A percentile compares a stretch with the other conserved stretches of the same genome.
These are phyloP conservation scores for Spisula solida DNA, from an alignment of 2,888 invertebrate species.

Conservation along the genomic window DNA sequence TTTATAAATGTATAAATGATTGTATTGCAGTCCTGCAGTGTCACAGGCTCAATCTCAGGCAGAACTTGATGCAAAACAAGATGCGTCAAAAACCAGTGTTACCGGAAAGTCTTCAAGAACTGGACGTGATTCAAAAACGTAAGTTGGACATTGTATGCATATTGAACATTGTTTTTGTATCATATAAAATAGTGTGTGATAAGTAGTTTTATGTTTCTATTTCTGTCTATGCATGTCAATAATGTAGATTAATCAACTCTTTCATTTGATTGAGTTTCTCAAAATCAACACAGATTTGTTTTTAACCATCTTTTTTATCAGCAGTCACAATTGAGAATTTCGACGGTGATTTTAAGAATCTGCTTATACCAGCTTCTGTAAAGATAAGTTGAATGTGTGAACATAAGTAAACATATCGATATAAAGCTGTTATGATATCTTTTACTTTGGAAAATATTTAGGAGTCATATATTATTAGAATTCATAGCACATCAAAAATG, in stretches of 20 bases:
- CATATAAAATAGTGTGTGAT: neutral
- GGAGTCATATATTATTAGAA: too few species aligned
- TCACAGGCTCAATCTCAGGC: conserved; percentile 70
- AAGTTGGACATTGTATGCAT: conserved; percentile 61
- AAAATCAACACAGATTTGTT: too few species aligned
- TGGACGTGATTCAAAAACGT: conserved; percentile 83
- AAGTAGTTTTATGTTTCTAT: neutral
- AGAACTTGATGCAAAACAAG: conserved; percentile 79
- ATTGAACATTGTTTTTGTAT: neutral
- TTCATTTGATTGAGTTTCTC: too few species aligned
- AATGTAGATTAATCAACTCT: neutral
- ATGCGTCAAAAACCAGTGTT: conserved; percentile 80
- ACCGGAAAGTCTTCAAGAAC: conserved; percentile 82
- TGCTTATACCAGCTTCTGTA: too few species aligned
- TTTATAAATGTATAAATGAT: neutral
- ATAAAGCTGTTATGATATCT: too few species aligned
- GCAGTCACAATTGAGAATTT: too few species aligned
- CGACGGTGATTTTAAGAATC: too few species aligned
- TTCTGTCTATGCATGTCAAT: neutral
- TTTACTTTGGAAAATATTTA: too few species aligned
- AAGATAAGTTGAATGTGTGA: too few species aligned
- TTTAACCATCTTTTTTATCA: too few species aligned
- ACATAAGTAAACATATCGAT: too few species aligned
- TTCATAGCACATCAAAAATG: too few species aligned
- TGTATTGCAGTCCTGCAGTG: conserved; percentile 66